Evolutionary conservation across 2,113 vertebrate genomes (phyloP).

Genomic region (Mixornis gularis): DNA sequence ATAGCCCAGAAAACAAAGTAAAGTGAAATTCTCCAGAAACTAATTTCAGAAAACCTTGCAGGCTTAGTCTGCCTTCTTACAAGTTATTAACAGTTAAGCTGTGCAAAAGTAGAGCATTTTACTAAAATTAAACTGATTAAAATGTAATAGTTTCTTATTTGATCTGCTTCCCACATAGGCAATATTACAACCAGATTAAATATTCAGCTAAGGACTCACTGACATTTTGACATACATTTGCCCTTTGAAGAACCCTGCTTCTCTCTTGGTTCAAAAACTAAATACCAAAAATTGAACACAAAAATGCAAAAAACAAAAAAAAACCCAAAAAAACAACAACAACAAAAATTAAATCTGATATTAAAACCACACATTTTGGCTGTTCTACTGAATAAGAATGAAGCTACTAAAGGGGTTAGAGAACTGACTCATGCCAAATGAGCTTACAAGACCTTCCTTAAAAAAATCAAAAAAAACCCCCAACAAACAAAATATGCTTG

Average conservation of each 20-base stretch:
- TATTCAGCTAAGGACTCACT: neutral
- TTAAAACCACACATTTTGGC: rapidly evolving
- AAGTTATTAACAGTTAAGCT: neutral
- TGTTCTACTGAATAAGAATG: neutral
- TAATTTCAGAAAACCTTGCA: neutral
- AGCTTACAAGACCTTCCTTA: neutral
- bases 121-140: neutral
- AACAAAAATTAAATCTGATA: neutral
- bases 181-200: neutral
- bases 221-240: neutral
- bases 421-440: neutral
- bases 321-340: neutral
- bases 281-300: neutral
- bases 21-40: neutral
- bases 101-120: neutral
- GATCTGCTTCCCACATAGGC: neutral
- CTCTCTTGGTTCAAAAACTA: neutral
- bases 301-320: neutral
- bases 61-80: neutral
- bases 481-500: neutral
- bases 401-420: neutral
- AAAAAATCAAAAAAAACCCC: neutral
- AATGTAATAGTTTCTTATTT: neutral
- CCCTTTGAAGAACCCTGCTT: neutral
- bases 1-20: neutral